phyloP scores from a whole-genome alignment of 2,797 vertebrate species.

The Periparus ater region DNA sequence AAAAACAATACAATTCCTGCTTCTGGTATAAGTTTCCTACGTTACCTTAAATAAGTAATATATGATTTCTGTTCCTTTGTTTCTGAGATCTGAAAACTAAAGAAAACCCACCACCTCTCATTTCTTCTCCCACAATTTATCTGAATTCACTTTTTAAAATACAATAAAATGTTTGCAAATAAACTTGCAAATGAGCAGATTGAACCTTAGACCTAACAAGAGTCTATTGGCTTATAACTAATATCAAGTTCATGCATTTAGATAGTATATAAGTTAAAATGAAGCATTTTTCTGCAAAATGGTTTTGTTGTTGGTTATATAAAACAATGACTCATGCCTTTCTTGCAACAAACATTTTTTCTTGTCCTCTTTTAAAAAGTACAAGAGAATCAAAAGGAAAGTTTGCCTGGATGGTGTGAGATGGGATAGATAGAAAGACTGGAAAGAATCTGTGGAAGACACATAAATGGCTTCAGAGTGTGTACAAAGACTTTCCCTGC shows the following conservation, averaged over 20 bases:
- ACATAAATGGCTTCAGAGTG: not conserved
- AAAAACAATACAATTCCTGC: not conserved
- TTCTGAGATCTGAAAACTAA: not conserved
- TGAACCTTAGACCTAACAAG: not conserved
- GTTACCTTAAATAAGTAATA: not conserved
- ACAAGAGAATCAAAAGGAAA: not conserved
- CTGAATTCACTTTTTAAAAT: not conserved
- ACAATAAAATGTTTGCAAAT: not conserved
- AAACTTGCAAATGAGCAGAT: not conserved
- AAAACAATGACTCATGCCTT: not conserved
- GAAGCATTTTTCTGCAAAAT: not conserved
- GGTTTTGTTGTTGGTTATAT: not conserved
- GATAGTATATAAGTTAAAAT: not conserved
- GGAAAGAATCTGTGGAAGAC: not conserved
- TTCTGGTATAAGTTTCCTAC: not conserved
- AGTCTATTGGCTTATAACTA: not conserved
- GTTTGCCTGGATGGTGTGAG: not conserved
- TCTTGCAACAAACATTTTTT: not conserved
- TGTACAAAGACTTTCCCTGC: not conserved
- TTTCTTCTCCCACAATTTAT: not conserved
- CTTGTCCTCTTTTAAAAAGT: not conserved
- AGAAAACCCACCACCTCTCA: rapidly evolving
- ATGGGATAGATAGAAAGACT: not conserved
- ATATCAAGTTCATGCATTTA: not conserved
- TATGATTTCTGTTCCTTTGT: not conserved